Evolutionary conservation across 2,113 vertebrate species (phyloP), one percentile per base, ranked within the genome.

Genomic region (Cricetomys ansorgei): DNA sequence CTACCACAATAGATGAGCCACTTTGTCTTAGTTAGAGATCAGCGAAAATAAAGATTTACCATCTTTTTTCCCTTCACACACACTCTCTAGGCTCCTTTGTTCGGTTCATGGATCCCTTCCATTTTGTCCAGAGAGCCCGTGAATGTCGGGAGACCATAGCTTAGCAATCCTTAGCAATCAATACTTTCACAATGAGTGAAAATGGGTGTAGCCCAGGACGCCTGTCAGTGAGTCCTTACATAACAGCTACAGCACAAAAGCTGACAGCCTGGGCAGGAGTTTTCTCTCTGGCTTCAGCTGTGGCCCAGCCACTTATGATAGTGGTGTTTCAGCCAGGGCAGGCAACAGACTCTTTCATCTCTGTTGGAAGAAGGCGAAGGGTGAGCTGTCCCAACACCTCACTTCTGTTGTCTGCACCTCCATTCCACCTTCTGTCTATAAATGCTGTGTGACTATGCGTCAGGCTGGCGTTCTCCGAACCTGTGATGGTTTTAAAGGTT

Each of bases 1-100:
- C 2, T 70, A 57, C 92, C 65, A 37, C 19, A 19, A 70, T 37
- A 73, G 34, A 89, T 45, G 50, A 34, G 62, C 13, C 43, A 62
- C 45, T 59, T 95, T 17, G 48, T 59, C 89, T 96, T 81, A 83
- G 25, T 64, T 57, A 48, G 73, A 92, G 34, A 27, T 67, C 83
- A 69, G 37, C 75, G 31, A 95, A 91, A 95, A 69, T 29, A 85
- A 92, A 95, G 48, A 11, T 37, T 19, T 10, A 27, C 31, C 11
- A 0, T 27, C 25, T 12, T 6, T 12, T 6, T 23, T 37, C 86
- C 87, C 40, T 13, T 7, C 27, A 43, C 11, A 15, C 27, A 23
- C 7, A 0, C 65, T 34, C 5, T 73, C 3, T 13, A 37, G 25
- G 15, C 7, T 1, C 6, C 34, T 31, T 59, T 55, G 4, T 48